Percentiles rank a stretch among this genome's conserved stretches.
Conservation (phyloP, 23 tunicate species). For the Corella eumyota region DNA sequence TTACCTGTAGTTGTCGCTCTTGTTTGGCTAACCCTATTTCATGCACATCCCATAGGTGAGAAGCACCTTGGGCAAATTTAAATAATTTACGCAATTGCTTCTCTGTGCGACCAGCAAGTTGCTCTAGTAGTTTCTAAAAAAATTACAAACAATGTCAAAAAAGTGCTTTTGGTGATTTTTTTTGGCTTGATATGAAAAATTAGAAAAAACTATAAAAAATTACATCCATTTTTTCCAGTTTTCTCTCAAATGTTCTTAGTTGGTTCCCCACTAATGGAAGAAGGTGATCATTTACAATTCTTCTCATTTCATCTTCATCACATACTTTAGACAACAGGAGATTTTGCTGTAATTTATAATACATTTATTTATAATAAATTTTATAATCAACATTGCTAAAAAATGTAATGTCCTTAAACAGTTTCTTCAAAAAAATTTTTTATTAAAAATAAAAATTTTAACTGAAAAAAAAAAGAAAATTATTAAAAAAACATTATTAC, state of each 20-base stretch:
- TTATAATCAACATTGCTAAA: no score
- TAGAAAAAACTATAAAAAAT: no score
- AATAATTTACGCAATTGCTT: slow-evolving; percentile 41
- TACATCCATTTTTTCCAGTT: slow-evolving; percentile 75
- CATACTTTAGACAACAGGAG: slow-evolving; percentile 60
- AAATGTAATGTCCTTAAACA: no score
- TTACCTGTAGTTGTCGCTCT: slow-evolving; percentile 61
- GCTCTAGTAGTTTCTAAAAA: slow-evolving; percentile 54
- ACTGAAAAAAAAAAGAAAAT: no score
- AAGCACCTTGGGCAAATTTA: slow-evolving; percentile 71
- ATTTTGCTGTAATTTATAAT: slow-evolving; percentile 47
- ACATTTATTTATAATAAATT: no score
- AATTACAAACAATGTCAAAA: not conserved
- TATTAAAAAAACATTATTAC: no score
- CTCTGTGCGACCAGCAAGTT: slow-evolving; percentile 39
- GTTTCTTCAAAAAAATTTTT: no score
- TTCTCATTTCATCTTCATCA: slow-evolving; percentile 61
- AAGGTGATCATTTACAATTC: slow-evolving; percentile 71
- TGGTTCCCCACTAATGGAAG: slow-evolving; percentile 73
- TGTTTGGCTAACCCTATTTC: slow-evolving; percentile 68
- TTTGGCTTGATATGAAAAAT: no score
- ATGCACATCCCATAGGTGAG: slow-evolving; percentile 94
- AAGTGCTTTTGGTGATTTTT: no score
- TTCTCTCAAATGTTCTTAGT: slow-evolving; percentile 42
- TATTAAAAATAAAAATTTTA: no score